A percentile compares a stretch with the other conserved stretches of the same genome.
Conservation (phyloP, 1,140 invertebrate species). For the Zophobas morio region DNA sequence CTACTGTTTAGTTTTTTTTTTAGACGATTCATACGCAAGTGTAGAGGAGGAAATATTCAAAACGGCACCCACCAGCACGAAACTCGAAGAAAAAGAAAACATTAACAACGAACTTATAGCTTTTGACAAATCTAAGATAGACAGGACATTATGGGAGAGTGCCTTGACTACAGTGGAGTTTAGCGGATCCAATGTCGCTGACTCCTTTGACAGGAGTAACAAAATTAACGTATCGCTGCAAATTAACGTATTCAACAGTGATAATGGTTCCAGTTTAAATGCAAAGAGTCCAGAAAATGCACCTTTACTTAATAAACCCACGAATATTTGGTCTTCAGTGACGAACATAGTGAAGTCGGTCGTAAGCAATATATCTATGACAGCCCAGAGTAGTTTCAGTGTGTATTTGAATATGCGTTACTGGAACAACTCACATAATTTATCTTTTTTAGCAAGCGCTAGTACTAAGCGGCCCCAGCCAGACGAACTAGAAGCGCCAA, state of each 20-base stretch:
- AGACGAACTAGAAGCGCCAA: slow-evolving; percentile 18
- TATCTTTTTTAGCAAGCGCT: neutral
- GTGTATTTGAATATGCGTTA: neutral
- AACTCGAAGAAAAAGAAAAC: slow-evolving; percentile 22
- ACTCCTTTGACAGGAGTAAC: neutral
- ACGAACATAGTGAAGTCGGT: slow-evolving; percentile 54
- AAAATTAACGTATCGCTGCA: slow-evolving; percentile 19
- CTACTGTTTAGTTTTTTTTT: neutral
- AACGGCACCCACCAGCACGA: neutral
- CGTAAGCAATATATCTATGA: slow-evolving; percentile 22
- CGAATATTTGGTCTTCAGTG: slow-evolving; percentile 57
- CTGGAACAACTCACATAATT: neutral
- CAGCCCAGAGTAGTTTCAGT: slow-evolving; percentile 31
- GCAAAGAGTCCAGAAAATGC: neutral
- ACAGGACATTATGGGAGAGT: slow-evolving; percentile 38
- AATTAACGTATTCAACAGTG: neutral
- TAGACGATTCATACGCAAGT: slow-evolving; percentile 3
- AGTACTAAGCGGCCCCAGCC: slow-evolving; percentile 15
- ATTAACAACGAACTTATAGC: neutral
- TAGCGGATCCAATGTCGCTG: neutral
- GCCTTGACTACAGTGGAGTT: slow-evolving; percentile 6
- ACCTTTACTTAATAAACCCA: slow-evolving; percentile 31
- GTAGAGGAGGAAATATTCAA: slow-evolving; percentile 6
- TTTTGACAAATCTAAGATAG: neutral
- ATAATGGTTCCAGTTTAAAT: neutral